These are phyloP conservation scores for Elmis aenea DNA, from an alignment of 2,888 invertebrate species.

Conservation along the genomic window DNA sequence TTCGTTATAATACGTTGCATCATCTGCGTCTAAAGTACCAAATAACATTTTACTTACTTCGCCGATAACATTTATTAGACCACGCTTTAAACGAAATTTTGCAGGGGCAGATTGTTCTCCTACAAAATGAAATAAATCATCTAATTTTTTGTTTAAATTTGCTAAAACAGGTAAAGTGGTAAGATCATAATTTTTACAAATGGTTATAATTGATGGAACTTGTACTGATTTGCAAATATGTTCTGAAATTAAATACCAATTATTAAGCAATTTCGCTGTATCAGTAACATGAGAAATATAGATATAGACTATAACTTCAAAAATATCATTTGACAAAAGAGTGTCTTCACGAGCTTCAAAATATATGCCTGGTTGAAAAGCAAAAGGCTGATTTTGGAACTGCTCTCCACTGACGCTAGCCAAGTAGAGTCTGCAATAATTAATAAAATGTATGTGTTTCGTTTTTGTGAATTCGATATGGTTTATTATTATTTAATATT, in stretches of 20 bases:
- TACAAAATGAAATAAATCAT: too few relatives aligned
- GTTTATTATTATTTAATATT: neutral
- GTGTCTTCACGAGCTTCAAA: neutral
- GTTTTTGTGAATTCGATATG: neutral
- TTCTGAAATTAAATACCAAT: neutral
- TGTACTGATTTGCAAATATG: neutral
- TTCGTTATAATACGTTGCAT: constrained; percentile 26
- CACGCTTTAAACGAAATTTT: constrained; percentile 15
- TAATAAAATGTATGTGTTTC: neutral
- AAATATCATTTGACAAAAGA: neutral
- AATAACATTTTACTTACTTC: constrained; percentile 27
- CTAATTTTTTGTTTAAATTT: too few relatives aligned
- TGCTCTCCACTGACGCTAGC: neutral
- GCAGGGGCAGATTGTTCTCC: too few relatives aligned
- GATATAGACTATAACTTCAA: neutral
- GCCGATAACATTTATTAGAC: constrained; percentile 24
- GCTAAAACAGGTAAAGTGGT: too few relatives aligned
- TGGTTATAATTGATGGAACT: neutral
- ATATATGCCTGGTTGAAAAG: neutral
- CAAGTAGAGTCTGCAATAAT: neutral
- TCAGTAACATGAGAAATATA: neutral
- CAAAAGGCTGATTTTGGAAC: neutral
- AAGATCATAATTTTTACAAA: too few relatives aligned
- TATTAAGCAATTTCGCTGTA: neutral
- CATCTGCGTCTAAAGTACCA: constrained; percentile 29